Percentiles rank a stretch among this genome's conserved stretches.
Evolutionary conservation across 2,888 invertebrate species (phyloP).

Genomic region (Dorcus parallelipipedus): DNA sequence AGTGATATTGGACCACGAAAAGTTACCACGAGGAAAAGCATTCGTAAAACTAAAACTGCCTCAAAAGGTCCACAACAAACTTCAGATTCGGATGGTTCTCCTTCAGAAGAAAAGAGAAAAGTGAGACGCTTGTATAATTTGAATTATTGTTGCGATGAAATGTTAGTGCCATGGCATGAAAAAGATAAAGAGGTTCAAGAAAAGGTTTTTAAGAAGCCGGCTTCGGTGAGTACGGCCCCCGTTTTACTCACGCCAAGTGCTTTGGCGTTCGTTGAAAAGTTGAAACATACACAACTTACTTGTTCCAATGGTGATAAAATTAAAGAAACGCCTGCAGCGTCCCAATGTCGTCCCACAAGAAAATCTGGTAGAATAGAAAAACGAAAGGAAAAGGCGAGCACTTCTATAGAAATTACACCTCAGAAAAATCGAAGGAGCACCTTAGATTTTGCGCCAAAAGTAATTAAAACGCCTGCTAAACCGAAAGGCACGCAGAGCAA

Average conservation of each 20-base stretch:
- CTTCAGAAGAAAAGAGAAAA: too few relatives aligned
- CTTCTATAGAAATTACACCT: not conserved
- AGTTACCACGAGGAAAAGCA: too few relatives aligned
- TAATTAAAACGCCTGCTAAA: not conserved
- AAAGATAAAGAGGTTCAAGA: too few relatives aligned
- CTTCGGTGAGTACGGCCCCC: not conserved
- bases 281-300: not conserved
- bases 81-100: too few relatives aligned
- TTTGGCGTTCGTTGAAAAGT: not conserved
- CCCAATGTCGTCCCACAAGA: not conserved
- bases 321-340: too few relatives aligned
- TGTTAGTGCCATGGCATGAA: too few relatives aligned
- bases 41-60: too few relatives aligned
- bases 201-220: too few relatives aligned
- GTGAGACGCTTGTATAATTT: too few relatives aligned
- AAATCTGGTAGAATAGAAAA: not conserved
- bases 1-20: too few relatives aligned
- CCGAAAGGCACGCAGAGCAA: not conserved
- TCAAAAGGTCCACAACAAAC: too few relatives aligned
- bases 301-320: not conserved
- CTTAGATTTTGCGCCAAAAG: conserved; percentile 35
- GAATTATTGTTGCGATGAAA: too few relatives aligned
- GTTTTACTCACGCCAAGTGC: conserved; percentile 7
- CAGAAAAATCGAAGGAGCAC: conserved; percentile 32
- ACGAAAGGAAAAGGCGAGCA: not conserved